Evolutionary conservation across 2,797 vertebrate species (phyloP).

Genomic region (Gambusia yucatana): DNA sequence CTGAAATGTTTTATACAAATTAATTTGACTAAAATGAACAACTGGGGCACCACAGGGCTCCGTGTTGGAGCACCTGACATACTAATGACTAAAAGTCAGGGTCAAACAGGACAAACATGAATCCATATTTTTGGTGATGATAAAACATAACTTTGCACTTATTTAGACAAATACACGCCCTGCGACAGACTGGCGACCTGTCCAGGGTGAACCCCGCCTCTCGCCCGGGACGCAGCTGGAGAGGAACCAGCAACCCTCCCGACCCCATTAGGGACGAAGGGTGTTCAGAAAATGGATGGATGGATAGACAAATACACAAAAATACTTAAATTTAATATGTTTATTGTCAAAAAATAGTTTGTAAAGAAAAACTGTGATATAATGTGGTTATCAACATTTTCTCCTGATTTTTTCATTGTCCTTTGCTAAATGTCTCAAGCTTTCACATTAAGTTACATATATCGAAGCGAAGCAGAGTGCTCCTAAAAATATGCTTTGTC

Average conservation of each 20-base stretch:
- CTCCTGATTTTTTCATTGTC: not conserved
- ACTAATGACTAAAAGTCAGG: not conserved
- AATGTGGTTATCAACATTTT: not conserved
- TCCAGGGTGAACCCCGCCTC: too few species aligned
- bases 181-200: too few species aligned
- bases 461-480: too few species aligned
- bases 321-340: not conserved
- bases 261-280: too few species aligned
- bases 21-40: not conserved
- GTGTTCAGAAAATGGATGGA: too few species aligned
- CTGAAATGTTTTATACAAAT: not conserved
- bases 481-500: not conserved
- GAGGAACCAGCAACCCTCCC: too few species aligned
- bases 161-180: not conserved
- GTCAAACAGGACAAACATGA: not conserved
- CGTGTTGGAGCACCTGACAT: not conserved
- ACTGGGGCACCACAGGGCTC: not conserved
- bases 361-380: not conserved
- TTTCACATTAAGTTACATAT: not conserved
- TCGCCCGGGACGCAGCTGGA: too few species aligned
- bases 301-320: not conserved
- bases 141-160: not conserved
- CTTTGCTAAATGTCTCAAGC: not conserved
- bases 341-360: not conserved
- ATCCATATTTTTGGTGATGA: not conserved